Evolutionary conservation across 2,113 vertebrate genomes (phyloP), one percentile per base, ranked within the genome.

Genomic region (Melozone crissalis): DNA sequence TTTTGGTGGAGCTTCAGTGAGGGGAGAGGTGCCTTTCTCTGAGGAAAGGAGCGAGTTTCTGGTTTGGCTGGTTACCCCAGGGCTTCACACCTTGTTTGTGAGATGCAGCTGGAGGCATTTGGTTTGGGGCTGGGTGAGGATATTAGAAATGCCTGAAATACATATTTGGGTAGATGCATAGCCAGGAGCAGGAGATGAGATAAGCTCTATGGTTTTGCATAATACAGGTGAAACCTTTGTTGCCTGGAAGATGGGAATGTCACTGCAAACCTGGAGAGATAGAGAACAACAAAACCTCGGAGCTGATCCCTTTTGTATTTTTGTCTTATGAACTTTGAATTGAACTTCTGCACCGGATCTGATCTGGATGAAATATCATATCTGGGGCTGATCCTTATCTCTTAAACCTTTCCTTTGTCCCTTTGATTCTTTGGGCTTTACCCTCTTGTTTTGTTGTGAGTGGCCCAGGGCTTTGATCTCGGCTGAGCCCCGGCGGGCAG

Each of bases 281-380:
- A 55, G 5, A 62, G 62, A 95, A 22, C 83, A 59, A 90, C 89
- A 90, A 96, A 97, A 87, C 94, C 95, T 96, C 93, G 62, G 95
- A 92, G 87, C 96, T 33, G 85, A 87, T 91, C 94, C 91, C 94
- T 97, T 98, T 98, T 97, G 98, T 98, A 97, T 97, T 98, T 97
- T 95, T 97, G 95, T 97, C 96, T 96, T 97, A 97, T 94, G 97
- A 97, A 96, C 97, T 97, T 98, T 98, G 98, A 98, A 98, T 98
- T 98, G 98, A 98, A 98, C 98, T 98, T 98, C 98, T 99, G 98
- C 98, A 97, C 97, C 95, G 97, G 98, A 98, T 98, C 98, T 98
- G 98, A 98, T 98, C 97, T 98, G 98, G 98, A 98, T 99, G 99
- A 99, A 99, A 99, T 99, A 99, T 99, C 99, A 98, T 99, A 99